Conservation (phyloP, 2,113 vertebrate genomes). For the Aleadryas rufinucha region DNA sequence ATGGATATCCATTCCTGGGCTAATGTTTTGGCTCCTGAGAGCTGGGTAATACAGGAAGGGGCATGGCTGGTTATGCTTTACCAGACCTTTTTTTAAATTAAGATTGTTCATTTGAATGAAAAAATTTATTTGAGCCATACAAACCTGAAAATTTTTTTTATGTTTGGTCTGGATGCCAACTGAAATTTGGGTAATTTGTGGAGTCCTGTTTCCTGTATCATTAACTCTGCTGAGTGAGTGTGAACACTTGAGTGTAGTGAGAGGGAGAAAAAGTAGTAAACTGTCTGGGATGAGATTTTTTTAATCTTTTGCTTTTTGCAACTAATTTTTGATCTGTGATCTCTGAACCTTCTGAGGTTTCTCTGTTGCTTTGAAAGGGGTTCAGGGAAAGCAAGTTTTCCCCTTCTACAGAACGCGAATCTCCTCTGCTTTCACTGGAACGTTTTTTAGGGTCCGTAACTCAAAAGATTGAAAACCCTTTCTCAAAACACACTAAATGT, state of each 20-base stretch:
- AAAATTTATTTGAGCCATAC: neutral
- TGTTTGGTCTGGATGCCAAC: neutral
- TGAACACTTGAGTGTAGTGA: neutral
- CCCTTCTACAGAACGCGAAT: neutral
- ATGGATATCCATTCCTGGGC: neutral
- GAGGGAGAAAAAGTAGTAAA: neutral
- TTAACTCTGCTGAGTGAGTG: neutral
- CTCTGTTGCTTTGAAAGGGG: neutral
- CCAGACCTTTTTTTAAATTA: neutral
- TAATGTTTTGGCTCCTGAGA: neutral
- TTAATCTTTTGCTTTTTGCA: neutral
- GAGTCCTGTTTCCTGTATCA: neutral
- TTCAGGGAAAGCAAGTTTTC: neutral
- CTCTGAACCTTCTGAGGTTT: neutral
- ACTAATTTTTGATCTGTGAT: neutral
- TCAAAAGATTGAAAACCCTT: slow-evolving; percentile 3
- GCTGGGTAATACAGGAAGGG: neutral
- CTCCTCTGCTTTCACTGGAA: neutral
- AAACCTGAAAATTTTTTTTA: neutral
- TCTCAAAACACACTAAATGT: neutral
- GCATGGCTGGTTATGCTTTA: neutral
- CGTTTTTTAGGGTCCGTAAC: neutral
- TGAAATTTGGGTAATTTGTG: neutral
- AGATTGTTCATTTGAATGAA: neutral
- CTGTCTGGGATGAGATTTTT: neutral